These are phyloP conservation scores for Atrichornis clamosus DNA, from an alignment of 2,113 vertebrate species.

Conservation along the genomic window DNA sequence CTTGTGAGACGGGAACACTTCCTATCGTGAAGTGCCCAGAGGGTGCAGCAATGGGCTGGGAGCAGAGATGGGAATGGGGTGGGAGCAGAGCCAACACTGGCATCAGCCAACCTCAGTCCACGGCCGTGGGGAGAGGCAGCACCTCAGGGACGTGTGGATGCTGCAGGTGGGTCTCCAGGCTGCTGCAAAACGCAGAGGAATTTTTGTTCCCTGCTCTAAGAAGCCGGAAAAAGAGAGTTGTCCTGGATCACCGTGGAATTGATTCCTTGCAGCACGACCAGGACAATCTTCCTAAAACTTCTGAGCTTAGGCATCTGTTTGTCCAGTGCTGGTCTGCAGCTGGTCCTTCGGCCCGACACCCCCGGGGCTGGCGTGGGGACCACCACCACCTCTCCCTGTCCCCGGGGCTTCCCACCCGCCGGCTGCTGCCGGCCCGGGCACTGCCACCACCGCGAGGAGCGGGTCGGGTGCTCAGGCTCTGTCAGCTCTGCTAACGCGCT, in stretches of 20 bases:
- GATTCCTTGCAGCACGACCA: neutral
- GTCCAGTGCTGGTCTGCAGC: neutral
- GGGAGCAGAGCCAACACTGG: neutral
- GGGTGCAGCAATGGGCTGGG: neutral
- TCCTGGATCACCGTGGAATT: neutral
- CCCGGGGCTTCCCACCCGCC: neutral
- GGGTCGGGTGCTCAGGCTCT: neutral
- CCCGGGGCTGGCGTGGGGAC: neutral
- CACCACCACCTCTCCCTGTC: fast-evolving
- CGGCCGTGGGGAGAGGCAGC: neutral
- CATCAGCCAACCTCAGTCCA: neutral
- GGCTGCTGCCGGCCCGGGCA: neutral
- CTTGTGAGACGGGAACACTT: neutral
- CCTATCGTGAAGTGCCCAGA: no score
- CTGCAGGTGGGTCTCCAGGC: neutral
- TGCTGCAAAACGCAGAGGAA: neutral
- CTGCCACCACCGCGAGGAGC: neutral
- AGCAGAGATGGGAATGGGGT: no score
- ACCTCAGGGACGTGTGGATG: neutral
- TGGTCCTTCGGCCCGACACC: neutral
- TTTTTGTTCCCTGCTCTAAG: neutral
- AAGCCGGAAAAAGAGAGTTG: neutral
- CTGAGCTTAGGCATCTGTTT: neutral
- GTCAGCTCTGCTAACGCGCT: neutral
- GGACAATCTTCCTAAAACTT: conserved; percentile 21